Conservation (phyloP, 2,797 vertebrate genomes). For the Borostomias antarcticus region DNA sequence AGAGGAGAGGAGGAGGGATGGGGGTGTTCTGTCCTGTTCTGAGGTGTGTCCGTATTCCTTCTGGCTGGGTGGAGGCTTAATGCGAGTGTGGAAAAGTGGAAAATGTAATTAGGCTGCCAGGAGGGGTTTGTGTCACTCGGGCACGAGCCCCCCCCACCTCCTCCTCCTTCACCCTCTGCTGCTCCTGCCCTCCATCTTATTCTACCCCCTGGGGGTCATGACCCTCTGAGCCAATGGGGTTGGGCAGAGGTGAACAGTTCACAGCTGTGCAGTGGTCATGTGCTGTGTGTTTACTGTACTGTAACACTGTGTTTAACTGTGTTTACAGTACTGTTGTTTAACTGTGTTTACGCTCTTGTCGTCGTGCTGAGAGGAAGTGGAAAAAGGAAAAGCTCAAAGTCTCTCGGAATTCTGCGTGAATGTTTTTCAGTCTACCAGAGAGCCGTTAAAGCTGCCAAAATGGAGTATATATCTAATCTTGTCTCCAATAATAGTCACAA, state of each 20-base stretch:
- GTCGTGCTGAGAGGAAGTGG: no score
- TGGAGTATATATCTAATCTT: no score
- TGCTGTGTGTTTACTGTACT: background rate
- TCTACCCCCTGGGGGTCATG: conserved; percentile 29
- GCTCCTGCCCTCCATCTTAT: conserved; percentile 31
- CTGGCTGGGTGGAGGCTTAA: conserved; percentile 73
- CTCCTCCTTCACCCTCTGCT: conserved; percentile 10
- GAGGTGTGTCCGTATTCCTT: conserved; percentile 69
- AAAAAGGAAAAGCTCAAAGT: no score
- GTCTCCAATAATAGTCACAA: no score
- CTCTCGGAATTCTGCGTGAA: no score
- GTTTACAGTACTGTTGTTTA: background rate
- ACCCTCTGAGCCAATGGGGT: conserved; percentile 45
- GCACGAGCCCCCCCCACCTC: conserved; percentile 57
- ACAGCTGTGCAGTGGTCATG: conserved; percentile 36
- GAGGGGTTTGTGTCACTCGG: conserved; percentile 79
- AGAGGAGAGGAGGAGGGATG: background rate
- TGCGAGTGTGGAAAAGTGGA: conserved; percentile 82
- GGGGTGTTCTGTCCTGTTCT: conserved; percentile 61
- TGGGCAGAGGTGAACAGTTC: conserved; percentile 56
- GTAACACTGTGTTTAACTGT: background rate
- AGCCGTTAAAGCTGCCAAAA: no score
- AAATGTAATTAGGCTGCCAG: conserved; percentile 85
- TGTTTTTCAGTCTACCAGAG: no score
- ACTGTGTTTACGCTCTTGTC: no score